phyloP scores from a whole-genome alignment of 2,888 invertebrate species.

The Punctoribates punctum region DNA sequence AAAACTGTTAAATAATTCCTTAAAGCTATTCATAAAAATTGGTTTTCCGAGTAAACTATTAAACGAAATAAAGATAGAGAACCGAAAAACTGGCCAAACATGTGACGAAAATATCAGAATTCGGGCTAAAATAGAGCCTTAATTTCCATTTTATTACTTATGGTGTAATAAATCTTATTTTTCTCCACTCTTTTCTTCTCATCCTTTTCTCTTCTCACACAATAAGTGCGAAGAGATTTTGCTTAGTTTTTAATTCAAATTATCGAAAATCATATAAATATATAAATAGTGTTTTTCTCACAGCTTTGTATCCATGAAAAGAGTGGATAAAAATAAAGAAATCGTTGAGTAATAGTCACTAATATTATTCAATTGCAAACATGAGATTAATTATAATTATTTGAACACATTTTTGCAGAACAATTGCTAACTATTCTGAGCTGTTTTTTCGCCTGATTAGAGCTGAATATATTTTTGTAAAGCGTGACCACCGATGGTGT shows the following conservation, averaged over 20 bases:
- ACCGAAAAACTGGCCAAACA: no score
- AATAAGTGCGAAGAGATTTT: background rate
- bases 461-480: background rate
- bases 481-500: slow-evolving; percentile 16
- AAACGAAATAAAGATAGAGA: no score
- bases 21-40: slow-evolving; percentile 6
- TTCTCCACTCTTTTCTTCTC: no score
- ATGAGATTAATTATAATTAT: background rate
- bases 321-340: no score
- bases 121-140: no score
- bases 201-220: no score
- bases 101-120: no score
- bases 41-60: background rate
- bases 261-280: no score
- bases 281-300: no score
- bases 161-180: background rate
- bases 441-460: background rate
- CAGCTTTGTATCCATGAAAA: no score
- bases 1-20: background rate
- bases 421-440: background rate
- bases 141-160: slow-evolving; percentile 16
- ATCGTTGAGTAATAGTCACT: no score
- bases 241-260: background rate
- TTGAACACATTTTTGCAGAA: background rate
- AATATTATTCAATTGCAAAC: no score